These are phyloP conservation scores for Osmoderma eremita DNA, from an alignment of 2,888 invertebrate species.

Conservation along the genomic window DNA sequence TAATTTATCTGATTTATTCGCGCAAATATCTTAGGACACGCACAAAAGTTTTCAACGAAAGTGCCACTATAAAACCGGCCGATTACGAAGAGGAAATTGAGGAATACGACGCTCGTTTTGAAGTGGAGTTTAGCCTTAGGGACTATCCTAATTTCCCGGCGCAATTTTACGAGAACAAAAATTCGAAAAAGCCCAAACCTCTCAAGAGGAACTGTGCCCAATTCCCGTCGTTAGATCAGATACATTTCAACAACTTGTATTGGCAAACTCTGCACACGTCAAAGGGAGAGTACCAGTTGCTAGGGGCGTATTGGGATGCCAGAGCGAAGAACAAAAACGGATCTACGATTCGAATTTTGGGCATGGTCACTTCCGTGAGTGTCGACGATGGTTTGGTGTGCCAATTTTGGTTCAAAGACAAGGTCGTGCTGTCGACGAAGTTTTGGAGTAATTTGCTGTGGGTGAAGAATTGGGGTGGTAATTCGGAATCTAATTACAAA, in stretches of 20 bases:
- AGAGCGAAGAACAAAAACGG: slow-evolving; percentile 81
- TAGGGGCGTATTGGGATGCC: slow-evolving; percentile 89
- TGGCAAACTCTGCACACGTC: slow-evolving; percentile 87
- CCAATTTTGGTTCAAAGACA: slow-evolving; percentile 89
- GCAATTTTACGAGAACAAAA: slow-evolving; percentile 79
- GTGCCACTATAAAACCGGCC: too few relatives aligned
- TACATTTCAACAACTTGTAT: slow-evolving; percentile 92
- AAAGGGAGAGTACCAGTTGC: slow-evolving; percentile 88
- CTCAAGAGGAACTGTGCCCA: slow-evolving; percentile 81
- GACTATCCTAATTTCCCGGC: slow-evolving; percentile 65
- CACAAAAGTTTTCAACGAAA: too few relatives aligned
- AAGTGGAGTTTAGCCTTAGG: slow-evolving; percentile 7
- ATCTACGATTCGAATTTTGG: slow-evolving; percentile 82
- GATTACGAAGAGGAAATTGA: neutral
- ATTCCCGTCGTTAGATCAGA: slow-evolving; percentile 87
- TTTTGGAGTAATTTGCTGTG: slow-evolving; percentile 93
- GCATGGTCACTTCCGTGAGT: slow-evolving; percentile 89
- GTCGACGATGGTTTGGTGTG: slow-evolving; percentile 84
- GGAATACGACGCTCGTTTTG: neutral
- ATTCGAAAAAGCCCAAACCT: slow-evolving; percentile 77
- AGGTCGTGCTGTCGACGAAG: slow-evolving; percentile 82
- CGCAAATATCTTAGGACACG: too few relatives aligned
- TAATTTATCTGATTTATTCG: too few relatives aligned
- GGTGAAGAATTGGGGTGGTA: slow-evolving; percentile 95
- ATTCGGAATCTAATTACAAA: slow-evolving; percentile 84